Base-by-base conservation (phyloP, 2,888 invertebrate species). In the Lydus trimaculatus region DNA sequence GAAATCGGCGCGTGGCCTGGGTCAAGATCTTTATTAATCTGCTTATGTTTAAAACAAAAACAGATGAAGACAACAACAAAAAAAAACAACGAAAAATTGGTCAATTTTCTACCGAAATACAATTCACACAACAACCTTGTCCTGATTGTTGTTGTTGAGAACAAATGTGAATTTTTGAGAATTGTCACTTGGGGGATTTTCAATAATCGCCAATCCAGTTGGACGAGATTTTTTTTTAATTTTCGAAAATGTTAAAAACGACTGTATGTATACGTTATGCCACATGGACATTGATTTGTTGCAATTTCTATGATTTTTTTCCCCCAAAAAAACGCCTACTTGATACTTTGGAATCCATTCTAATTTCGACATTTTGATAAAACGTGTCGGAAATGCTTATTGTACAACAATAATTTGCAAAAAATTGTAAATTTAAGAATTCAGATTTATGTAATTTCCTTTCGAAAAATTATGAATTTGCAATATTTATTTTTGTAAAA, bases 1-100 rank as follows among this genome's bases (percentile, higher is more conserved):
- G 68, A 73, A 74, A 66, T 70, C 71, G 69, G 71, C 68, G 65
- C 66, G 58, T 73, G 72, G 67, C 73, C 58, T 71, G 71, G 75
- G 75, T 73, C 75, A 75, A 70, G 75, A 73, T 75, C 71, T 66
- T 33, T n/a, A 61, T 33, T 33, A 25, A 61, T 61, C n/a, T 60
- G n/a, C n/a, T n/a, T n/a, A n/a, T 31, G 4, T 11, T 9, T 8
- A 23, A 20, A 17, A 59, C 31, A 28, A 25, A 13, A 23, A 4
- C 23, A 28, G n/a, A 25, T n/a, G 5, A 11, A 17, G 2, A 31
- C 59, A 31, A 4, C 13, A 11, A 13, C 33, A 33, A 33, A 11
- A 28, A 4, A 15, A 15, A 2, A n/a, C n/a, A 39, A 39, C 13
- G 15, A n/a, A 39, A n/a, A 39, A 39, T 20, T 36, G 61, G 13